phyloP scores from a whole-genome alignment of 2,888 invertebrate genomes.

The Eupelmus urozonus region DNA sequence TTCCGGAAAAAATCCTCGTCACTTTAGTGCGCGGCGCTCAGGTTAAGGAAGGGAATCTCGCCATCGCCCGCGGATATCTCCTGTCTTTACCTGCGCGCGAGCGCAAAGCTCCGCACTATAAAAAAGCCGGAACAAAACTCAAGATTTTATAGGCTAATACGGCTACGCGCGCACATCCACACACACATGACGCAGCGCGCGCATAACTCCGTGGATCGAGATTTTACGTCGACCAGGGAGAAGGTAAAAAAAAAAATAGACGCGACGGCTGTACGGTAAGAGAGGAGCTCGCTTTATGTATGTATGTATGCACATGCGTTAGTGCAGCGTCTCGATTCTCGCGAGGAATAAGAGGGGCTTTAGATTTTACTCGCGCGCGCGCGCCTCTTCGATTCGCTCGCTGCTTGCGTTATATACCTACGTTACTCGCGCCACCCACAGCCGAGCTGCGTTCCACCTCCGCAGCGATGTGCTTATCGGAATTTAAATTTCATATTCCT shows the following conservation, averaged over 20 bases:
- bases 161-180: background rate
- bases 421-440: no score
- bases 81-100: background rate
- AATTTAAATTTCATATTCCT: slow-evolving; percentile 66
- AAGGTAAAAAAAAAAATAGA: background rate
- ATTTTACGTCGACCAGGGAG: slow-evolving; percentile 66
- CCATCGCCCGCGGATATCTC: slow-evolving; percentile 50
- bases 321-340: slow-evolving; percentile 63
- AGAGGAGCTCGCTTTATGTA: slow-evolving; percentile 27
- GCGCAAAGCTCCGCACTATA: slow-evolving; percentile 25
- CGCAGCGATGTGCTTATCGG: slow-evolving; percentile 54
- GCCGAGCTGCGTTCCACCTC: no score
- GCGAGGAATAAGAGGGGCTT: slow-evolving; percentile 45
- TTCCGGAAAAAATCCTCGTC: slow-evolving; percentile 56
- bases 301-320: slow-evolving; percentile 64
- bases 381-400: slow-evolving; percentile 45
- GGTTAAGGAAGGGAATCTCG: slow-evolving; percentile 30
- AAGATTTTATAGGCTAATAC: slow-evolving; percentile 72
- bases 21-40: slow-evolving; percentile 18
- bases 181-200: slow-evolving; percentile 9
- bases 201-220: slow-evolving; percentile 66
- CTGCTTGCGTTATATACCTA: slow-evolving; percentile 10
- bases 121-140: slow-evolving; percentile 68
- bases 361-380: slow-evolving; percentile 66
- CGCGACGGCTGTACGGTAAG: background rate